Percentiles rank a stretch among this genome's conserved stretches.
Evolutionary conservation across 2,113 vertebrate species (phyloP).

Genomic region (Hypanus sabinus): DNA sequence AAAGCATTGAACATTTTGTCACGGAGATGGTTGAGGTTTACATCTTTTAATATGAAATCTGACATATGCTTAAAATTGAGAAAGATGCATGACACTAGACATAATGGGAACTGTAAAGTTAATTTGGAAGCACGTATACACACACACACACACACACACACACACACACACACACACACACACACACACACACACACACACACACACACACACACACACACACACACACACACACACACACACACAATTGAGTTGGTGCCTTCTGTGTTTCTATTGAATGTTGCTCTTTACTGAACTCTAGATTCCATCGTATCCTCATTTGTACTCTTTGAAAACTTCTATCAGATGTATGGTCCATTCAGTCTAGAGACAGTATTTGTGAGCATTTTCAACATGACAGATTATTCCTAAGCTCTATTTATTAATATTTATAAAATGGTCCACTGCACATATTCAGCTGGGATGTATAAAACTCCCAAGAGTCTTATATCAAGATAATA

Average conservation of each 20-base stretch:
- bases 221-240: too few relatives aligned
- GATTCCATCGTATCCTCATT: not conserved
- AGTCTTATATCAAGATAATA: not conserved
- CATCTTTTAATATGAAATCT: not conserved
- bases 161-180: too few relatives aligned
- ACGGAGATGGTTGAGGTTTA: not conserved
- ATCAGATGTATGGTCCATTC: not conserved
- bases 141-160: too few relatives aligned
- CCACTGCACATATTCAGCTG: not conserved
- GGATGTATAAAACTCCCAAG: not conserved
- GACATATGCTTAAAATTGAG: not conserved
- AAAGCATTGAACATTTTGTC: not conserved
- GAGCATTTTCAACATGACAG: not conserved
- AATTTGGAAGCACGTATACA: too few relatives aligned
- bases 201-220: too few relatives aligned
- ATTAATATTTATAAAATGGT: not conserved
- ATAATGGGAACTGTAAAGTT: not conserved
- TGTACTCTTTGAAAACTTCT: not conserved
- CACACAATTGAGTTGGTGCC: not conserved
- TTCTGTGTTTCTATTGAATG: not conserved
- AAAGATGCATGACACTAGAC: not conserved
- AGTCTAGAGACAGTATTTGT: not conserved
- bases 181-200: too few relatives aligned
- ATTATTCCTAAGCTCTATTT: not conserved
- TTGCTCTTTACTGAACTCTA: not conserved